Percentiles rank a stretch among this genome's conserved stretches.
Evolutionary conservation across 2,113 vertebrate species (phyloP).

Genomic region (Pontoporia blainvillei): DNA sequence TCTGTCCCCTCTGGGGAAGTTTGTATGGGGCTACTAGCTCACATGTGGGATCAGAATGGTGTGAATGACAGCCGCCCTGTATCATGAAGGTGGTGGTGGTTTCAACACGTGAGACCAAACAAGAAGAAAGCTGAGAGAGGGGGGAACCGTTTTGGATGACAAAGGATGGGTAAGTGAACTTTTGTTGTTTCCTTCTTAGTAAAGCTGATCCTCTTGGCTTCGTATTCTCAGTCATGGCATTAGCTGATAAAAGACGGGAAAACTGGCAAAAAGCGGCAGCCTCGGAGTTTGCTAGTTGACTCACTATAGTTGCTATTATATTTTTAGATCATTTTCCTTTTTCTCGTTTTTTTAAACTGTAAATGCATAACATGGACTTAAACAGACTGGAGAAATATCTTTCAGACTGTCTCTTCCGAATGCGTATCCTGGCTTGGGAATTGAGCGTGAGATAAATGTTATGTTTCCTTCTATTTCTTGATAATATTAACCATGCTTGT

Average conservation of each 20-base stretch:
- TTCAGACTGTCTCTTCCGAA: constrained; percentile 30
- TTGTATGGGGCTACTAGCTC: constrained; percentile 76
- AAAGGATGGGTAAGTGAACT: constrained; percentile 87
- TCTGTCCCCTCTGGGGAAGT: constrained; percentile 82
- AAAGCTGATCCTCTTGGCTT: constrained; percentile 60
- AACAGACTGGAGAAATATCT: constrained; percentile 39
- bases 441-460: constrained; percentile 46
- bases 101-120: constrained; percentile 70
- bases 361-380: constrained; percentile 29
- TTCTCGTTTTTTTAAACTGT: constrained; percentile 44
- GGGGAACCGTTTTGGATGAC: constrained; percentile 70
- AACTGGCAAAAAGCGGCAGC: constrained; percentile 59
- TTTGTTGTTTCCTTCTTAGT: constrained; percentile 76
- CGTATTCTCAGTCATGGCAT: constrained; percentile 54
- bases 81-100: constrained; percentile 79
- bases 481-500: background rate
- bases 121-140: constrained; percentile 66
- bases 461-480: constrained; percentile 25
- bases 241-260: constrained; percentile 54
- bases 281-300: constrained; percentile 76
- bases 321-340: constrained; percentile 73
- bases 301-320: constrained; percentile 72
- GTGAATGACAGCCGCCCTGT: constrained; percentile 77
- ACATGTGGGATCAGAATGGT: constrained; percentile 75
- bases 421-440: constrained; percentile 46